Conservation (phyloP, 2,797 vertebrate species). For the Parauchenoglanis ngamensis region DNA sequence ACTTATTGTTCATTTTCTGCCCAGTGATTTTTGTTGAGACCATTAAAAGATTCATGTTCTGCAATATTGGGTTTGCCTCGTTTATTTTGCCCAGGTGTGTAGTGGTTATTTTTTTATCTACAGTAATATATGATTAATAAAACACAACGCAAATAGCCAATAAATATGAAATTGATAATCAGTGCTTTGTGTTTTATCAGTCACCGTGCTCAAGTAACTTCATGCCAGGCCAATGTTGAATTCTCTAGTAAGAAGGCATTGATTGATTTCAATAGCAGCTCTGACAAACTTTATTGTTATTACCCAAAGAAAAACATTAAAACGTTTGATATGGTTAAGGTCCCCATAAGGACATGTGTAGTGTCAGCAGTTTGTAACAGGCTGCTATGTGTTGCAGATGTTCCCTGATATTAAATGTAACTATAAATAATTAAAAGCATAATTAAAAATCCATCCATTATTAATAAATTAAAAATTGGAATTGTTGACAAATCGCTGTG, state of each 20-base stretch:
- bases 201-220: not conserved
- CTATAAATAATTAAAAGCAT: not conserved
- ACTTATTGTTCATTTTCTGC: too few relatives aligned
- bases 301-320: not conserved
- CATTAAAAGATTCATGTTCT: too few relatives aligned
- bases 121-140: not conserved
- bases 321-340: not conserved
- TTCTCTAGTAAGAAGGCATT: not conserved
- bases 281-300: not conserved
- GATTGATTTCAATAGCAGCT: not conserved
- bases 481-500: not conserved
- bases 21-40: too few relatives aligned
- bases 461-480: not conserved
- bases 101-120: not conserved
- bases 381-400: not conserved
- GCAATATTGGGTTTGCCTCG: too few relatives aligned
- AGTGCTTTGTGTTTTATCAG: not conserved
- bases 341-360: not conserved
- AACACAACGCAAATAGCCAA: not conserved
- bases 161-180: not conserved
- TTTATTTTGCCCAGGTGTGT: too few relatives aligned
- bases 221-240: not conserved
- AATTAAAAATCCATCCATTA: not conserved
- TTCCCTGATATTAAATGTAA: not conserved
- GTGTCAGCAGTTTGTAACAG: not conserved